Evolutionary conservation across 2,888 invertebrate genomes (phyloP).

Genomic region (Dioctria linearis): DNA sequence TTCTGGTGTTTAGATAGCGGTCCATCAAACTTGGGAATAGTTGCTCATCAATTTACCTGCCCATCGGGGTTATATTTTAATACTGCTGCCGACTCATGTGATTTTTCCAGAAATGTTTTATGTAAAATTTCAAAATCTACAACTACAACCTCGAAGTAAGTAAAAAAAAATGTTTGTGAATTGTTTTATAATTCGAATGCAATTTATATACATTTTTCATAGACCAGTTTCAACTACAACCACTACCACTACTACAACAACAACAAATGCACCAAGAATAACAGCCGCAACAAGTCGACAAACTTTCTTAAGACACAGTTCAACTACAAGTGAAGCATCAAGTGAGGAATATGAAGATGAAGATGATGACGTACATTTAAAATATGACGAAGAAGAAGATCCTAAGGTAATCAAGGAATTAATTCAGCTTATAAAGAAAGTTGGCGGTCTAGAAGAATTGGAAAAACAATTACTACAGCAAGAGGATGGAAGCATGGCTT

Average conservation of each 20-base stretch:
- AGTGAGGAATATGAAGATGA: constrained; percentile 72
- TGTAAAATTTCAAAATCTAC: constrained; percentile 77
- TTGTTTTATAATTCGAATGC: no score
- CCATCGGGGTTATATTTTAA: constrained; percentile 94
- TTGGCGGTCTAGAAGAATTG: constrained; percentile 89
- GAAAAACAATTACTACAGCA: constrained; percentile 81
- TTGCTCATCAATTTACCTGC: constrained; percentile 94
- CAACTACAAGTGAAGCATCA: constrained; percentile 69
- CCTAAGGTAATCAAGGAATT: constrained; percentile 83
- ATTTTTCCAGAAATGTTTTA: constrained; percentile 89
- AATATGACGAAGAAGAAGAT: constrained; percentile 72
- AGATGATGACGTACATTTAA: constrained; percentile 72
- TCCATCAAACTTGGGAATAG: constrained; percentile 89
- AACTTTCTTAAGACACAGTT: constrained; percentile 67
- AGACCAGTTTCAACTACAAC: constrained; percentile 72
- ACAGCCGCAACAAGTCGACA: constrained; percentile 71
- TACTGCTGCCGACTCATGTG: constrained; percentile 92
- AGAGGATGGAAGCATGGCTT: constrained; percentile 72
- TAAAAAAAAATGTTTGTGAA: not conserved
- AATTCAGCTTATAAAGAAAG: constrained; percentile 87
- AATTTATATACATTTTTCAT: not conserved
- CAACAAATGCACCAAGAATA: constrained; percentile 66
- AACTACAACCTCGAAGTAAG: constrained; percentile 67
- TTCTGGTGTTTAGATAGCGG: constrained; percentile 95
- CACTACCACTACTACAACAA: constrained; percentile 70